phyloP scores from a whole-genome alignment of 2,888 invertebrate genomes.

The Spilosoma lubricipeda region DNA sequence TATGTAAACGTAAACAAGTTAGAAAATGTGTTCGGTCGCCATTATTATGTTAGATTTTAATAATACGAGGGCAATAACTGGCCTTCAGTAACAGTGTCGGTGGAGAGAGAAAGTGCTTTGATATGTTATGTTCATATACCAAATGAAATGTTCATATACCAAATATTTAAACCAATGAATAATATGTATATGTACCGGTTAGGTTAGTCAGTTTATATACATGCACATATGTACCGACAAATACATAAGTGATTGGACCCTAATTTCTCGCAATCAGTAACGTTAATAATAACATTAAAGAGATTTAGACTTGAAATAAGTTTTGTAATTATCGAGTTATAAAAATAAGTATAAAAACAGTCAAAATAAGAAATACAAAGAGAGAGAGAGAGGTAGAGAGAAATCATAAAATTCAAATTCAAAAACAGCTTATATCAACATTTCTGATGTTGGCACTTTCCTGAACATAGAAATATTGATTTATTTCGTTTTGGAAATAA shows the following conservation, averaged over 20 bases:
- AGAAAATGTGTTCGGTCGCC: constrained; percentile 53
- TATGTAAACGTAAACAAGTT: constrained; percentile 68
- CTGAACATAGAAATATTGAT: not conserved
- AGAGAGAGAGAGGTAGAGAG: not conserved
- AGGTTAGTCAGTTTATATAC: not conserved
- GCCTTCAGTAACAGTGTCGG: constrained; percentile 25
- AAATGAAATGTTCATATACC: not conserved
- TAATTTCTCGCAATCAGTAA: not conserved
- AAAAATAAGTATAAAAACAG: not conserved
- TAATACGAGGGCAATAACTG: constrained; percentile 40
- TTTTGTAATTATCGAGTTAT: not conserved
- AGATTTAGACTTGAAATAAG: not conserved
- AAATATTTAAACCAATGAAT: not conserved
- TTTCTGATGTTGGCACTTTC: not conserved
- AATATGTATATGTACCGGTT: not conserved
- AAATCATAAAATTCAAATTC: not conserved
- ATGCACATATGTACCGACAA: not conserved
- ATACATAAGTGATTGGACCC: not conserved
- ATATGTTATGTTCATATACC: not conserved
- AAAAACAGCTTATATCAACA: not conserved
- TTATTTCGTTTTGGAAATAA: not conserved
- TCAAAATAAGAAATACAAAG: not conserved
- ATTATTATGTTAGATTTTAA: constrained; percentile 44
- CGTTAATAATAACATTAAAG: not conserved
- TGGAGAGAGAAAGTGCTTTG: constrained; percentile 41